These are phyloP conservation scores for Pogonognathellus flavescens DNA, from an alignment of 1,140 invertebrate species.

Conservation along the genomic window DNA sequence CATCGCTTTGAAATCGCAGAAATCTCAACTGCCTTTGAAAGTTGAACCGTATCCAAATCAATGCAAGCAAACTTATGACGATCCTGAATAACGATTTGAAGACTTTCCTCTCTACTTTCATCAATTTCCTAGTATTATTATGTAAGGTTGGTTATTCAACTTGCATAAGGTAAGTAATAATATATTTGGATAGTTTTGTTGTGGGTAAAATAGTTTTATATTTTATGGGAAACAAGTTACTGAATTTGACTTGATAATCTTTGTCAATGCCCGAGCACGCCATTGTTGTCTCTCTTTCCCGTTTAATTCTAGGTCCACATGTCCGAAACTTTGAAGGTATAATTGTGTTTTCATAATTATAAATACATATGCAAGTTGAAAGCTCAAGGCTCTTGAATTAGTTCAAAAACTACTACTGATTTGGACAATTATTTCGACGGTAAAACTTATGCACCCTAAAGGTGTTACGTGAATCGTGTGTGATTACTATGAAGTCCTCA, in stretches of 20 bases:
- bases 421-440: no score
- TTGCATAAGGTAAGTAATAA: not conserved
- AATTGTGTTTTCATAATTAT: not conserved
- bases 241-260: not conserved
- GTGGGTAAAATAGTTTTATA: not conserved
- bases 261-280: not conserved
- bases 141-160: not conserved
- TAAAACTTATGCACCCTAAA: no score
- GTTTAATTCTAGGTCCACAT: not conserved
- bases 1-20: not conserved
- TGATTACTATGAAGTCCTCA: no score
- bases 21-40: not conserved
- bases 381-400: no score
- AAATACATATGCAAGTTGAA: no score
- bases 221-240: not conserved
- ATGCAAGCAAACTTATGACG: slow-evolving; percentile 4
- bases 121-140: not conserved
- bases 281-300: not conserved
- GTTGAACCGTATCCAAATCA: slow-evolving; percentile 7
- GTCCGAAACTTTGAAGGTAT: slow-evolving; percentile 14
- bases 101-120: not conserved
- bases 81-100: slow-evolving; percentile 11
- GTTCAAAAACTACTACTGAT: no score
- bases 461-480: no score
- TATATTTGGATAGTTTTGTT: not conserved